phyloP scores from a whole-genome alignment of 2,888 invertebrate genomes.

The Sabatieria punctata region DNA sequence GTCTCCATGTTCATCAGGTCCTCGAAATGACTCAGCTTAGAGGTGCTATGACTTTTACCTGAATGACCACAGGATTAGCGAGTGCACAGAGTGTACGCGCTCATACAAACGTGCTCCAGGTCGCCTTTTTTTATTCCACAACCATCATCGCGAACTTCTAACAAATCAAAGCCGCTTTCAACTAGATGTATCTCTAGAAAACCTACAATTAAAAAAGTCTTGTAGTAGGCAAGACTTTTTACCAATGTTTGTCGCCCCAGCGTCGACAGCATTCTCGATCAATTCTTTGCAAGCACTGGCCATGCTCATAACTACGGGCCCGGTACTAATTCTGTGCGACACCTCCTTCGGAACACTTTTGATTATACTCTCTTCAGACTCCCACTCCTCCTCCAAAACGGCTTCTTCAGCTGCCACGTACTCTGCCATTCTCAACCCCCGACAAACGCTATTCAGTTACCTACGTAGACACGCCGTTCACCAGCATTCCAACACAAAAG shows the following conservation, averaged over 20 bases:
- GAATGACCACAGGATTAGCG: conserved; percentile 4
- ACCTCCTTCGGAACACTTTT: too few relatives aligned
- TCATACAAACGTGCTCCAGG: conserved; percentile 64
- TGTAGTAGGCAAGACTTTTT: conserved; percentile 7
- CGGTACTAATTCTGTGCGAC: conserved; percentile 32
- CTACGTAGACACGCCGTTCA: too few relatives aligned
- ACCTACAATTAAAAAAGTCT: too few relatives aligned
- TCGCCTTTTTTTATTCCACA: conserved; percentile 64
- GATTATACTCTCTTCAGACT: too few relatives aligned
- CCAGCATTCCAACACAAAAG: too few relatives aligned
- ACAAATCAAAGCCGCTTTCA: conserved; percentile 66
- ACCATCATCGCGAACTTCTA: conserved; percentile 89
- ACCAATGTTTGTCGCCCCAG: conserved; percentile 63
- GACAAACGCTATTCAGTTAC: too few relatives aligned
- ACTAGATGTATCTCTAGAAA: conserved; percentile 55
- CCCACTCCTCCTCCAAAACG: too few relatives aligned
- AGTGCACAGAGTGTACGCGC: conserved; percentile 6
- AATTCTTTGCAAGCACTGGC: conserved; percentile 86
- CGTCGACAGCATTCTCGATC: conserved; percentile 88
- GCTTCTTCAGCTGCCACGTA: too few relatives aligned
- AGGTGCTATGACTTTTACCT: conserved; percentile 90
- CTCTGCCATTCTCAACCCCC: too few relatives aligned
- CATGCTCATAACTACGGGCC: conserved; percentile 48
- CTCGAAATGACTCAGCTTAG: conserved; percentile 68
- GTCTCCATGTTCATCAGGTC: conserved; percentile 68